Base-by-base conservation (phyloP, 2,797 vertebrate genomes). In the Acridotheres tristis region DNA sequence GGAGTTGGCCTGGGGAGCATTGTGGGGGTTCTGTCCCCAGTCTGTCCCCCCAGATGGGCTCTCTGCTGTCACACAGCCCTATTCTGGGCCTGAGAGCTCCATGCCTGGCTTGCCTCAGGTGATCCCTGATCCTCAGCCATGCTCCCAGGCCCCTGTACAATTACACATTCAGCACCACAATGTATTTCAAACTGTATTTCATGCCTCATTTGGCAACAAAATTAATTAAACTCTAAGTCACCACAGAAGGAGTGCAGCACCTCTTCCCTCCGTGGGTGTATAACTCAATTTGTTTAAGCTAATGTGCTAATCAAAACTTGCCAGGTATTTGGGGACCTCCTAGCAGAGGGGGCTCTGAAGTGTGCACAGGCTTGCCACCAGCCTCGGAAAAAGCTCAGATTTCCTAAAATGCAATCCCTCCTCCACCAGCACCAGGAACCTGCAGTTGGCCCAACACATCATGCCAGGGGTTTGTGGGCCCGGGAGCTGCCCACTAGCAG, bases 161-260 rank as follows among this genome's bases (percentile, higher is more conserved):
- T 92, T 94, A 93, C 27, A 2, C 65, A 92, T 94, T 63, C 93
- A 77, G 62, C 55, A 48, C 85, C 78, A 57, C 83, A 43, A 48
- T 59, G 11, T 66, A 73, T 73, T 81, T 94, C 93, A 96, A 89
- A 87, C 80, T 73, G 90, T 75, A 95, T 96, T 96, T 96, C 90
- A 95, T 76, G 93, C 94, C 90, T 96, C 95, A 94, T 94, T 96
- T 96, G 93, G 90, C 81, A 92, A 94, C 84, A 87, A 96, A 96
- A 96, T 96, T 94, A 94, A 96, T 96, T 96, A 93, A 97, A 96
- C 77, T 85, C 85, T 57, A 94, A 94, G 96, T 91, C 92, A 93
- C 69, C 69, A 23, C 53, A 8, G 67, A 94, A 91, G 88, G 91
- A 91, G 73, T 3, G 32, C 36, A 6, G 90, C 23, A 87, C 90